A percentile compares a stretch with the other conserved stretches of the same genome.
phyloP scores from a whole-genome alignment of 2,888 invertebrate genomes.

The Cheilosia urbana region DNA sequence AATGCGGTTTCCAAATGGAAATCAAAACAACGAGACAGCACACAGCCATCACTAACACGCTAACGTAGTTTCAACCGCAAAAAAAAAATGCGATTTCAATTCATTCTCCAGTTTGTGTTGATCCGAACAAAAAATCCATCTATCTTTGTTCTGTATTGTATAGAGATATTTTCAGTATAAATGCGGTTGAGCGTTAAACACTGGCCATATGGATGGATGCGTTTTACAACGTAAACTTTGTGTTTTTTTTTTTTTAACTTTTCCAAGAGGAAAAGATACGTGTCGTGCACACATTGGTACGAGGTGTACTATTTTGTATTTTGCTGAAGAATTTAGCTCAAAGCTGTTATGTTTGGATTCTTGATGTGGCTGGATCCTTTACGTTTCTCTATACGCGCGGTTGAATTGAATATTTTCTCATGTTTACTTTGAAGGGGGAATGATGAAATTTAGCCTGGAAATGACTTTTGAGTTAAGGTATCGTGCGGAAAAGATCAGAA shows the following conservation, averaged over 20 bases:
- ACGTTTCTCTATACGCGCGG: no score
- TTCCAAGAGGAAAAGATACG: not conserved
- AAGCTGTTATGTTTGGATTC: no score
- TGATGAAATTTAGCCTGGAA: no score
- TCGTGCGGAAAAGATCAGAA: no score
- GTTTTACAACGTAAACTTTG: conserved; percentile 47
- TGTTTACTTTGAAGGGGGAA: no score
- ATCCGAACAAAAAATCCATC: conserved; percentile 6
- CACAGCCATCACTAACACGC: not conserved
- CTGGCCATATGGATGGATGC: conserved; percentile 54
- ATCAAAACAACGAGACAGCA: conserved; percentile 16
- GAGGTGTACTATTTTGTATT: not conserved
- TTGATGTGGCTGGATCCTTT: no score
- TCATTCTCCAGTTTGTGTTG: conserved; percentile 28
- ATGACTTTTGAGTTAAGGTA: no score
- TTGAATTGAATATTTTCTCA: no score
- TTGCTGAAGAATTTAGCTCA: not conserved
- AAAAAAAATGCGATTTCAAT: conserved; percentile 42
- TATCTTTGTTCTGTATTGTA: not conserved
- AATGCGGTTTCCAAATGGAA: conserved; percentile 36
- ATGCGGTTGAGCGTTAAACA: conserved; percentile 57
- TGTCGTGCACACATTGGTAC: no score
- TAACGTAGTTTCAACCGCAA: conserved; percentile 38
- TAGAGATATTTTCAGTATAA: conserved; percentile 3
- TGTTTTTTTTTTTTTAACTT: conserved; percentile 25